Base-by-base conservation (phyloP, 2,888 invertebrate genomes). In the Drosophila buzzatii region DNA sequence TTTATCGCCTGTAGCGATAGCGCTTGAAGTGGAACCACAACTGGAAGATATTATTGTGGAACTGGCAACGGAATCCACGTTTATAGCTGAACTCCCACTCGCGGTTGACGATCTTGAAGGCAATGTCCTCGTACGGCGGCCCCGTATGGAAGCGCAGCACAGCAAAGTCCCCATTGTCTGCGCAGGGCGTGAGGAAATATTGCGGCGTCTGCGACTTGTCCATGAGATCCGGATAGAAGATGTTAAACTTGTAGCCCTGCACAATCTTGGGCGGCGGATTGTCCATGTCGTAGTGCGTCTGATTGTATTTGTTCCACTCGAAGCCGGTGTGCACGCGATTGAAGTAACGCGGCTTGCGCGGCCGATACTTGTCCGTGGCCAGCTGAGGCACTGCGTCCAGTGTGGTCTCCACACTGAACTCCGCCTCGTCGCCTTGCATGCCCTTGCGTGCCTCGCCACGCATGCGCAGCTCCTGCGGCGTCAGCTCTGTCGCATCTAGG, bases 221-320 rank as follows among this genome's bases (percentile, higher is more conserved):
- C 85, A 99, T 99, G 72, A 99, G 95, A 94, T 99, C 99, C 0
- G 99, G 99, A 94, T 99, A 99, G 94, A 99, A 99, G 85, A 99
- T 99, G 94, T 99, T 99, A 93, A 99, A 99, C 93, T 99, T 99
- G 94, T 99, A 99, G 9, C 99, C 99, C 93, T 99, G 99, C 0
- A 99, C 99, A 91, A 99, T 99, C 94, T 99, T 99, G 1, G 99
- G 99, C 10, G 99, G 99, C 58, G 99, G 99, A 94, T 99, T 99
- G 93, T 99, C 99, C 97, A 99, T 98, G 93, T 99, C 99, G 93
- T 99, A 99, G 94, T 99, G 99, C 2, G 99, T 99, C 94, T 99
- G 99, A 94, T 99, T 99, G 94, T 99, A 99, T 93, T 99, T 99
- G 94, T 99, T 99, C 99, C 99, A 99, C 91, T 99, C 99, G 93